A percentile compares a stretch with the other conserved stretches of the same genome.
Conservation (phyloP, 64 coral and sea anemone species). For the Stichodactyla helianthus region DNA sequence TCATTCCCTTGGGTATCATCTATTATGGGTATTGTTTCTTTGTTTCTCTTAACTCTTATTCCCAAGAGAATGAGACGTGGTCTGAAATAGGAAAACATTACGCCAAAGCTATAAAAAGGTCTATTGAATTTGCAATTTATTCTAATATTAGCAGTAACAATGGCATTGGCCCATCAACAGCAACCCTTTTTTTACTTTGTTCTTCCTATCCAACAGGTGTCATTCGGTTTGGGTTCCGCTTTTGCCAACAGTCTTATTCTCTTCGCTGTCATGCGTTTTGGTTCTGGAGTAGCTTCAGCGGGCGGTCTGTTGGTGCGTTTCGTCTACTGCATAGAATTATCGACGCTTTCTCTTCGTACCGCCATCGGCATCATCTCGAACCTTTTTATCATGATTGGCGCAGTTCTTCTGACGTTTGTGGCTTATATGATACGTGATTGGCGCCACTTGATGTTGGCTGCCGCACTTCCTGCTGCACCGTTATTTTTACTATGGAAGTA, state of each 20-base stretch:
- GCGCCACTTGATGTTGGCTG: conserved; percentile 32
- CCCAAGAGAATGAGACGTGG: too few relatives aligned
- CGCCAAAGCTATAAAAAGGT: too few relatives aligned
- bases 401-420: conserved; percentile 9
- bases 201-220: conserved; percentile 14
- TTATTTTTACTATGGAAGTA: conserved; percentile 43
- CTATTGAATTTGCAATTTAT: too few relatives aligned
- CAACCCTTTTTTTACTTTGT: neutral
- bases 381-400: conserved; percentile 38
- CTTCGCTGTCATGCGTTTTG: conserved; percentile 50
- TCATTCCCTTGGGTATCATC: too few relatives aligned
- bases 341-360: conserved; percentile 22
- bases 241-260: conserved; percentile 30
- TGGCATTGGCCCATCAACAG: neutral
- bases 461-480: conserved; percentile 7
- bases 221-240: conserved; percentile 37
- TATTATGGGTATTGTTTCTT: too few relatives aligned
- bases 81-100: too few relatives aligned
- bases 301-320: conserved; percentile 45
- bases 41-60: too few relatives aligned
- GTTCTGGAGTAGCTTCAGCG: conserved; percentile 24
- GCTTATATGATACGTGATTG: conserved; percentile 45
- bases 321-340: conserved; percentile 52
- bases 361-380: conserved; percentile 34
- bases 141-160: neutral